Evolutionary conservation across 1,140 invertebrate genomes (phyloP).

Genomic region (Panagrolaimus sp.): DNA sequence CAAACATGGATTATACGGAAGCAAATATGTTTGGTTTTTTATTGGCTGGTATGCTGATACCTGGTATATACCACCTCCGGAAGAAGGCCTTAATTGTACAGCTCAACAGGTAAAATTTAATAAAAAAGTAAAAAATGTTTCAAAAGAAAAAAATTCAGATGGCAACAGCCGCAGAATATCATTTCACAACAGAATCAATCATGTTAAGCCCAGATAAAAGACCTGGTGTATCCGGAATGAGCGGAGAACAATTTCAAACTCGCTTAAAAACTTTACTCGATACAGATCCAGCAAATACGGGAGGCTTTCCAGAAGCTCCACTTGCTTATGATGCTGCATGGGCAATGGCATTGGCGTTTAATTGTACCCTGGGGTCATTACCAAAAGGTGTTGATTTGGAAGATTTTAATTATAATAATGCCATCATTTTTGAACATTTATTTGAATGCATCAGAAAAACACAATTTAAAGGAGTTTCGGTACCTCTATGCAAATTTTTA

Average conservation of each 20-base stretch:
- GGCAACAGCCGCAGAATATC: constrained; percentile 81
- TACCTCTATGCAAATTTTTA: constrained; percentile 58
- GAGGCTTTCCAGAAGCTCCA: constrained; percentile 91
- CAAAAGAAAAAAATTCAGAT: constrained; percentile 41
- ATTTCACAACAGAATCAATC: constrained; percentile 92
- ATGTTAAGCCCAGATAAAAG: constrained; percentile 69
- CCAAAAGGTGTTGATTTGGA: constrained; percentile 71
- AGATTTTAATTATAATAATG: constrained; percentile 94
- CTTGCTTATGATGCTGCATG: constrained; percentile 97
- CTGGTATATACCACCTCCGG: constrained; percentile 83
- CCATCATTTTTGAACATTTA: constrained; percentile 85
- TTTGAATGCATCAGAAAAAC: constrained; percentile 95
- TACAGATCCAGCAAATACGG: constrained; percentile 58
- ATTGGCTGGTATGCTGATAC: constrained; percentile 99
- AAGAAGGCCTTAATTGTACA: constrained; percentile 84
- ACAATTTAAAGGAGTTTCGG: constrained; percentile 92
- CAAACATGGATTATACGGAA: constrained; percentile 86
- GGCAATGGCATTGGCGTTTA: constrained; percentile 70
- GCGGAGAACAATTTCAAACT: constrained; percentile 50
- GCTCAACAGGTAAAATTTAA: constrained; percentile 72
- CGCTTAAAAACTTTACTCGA: constrained; percentile 41
- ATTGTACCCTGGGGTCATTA: constrained; percentile 73
- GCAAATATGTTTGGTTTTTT: constrained; percentile 97
- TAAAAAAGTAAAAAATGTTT: constrained; percentile 1
- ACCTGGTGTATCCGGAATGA: constrained; percentile 53